Evolutionary conservation across 2,797 vertebrate genomes (phyloP).

Genomic region (Cryptoprocta ferox): DNA sequence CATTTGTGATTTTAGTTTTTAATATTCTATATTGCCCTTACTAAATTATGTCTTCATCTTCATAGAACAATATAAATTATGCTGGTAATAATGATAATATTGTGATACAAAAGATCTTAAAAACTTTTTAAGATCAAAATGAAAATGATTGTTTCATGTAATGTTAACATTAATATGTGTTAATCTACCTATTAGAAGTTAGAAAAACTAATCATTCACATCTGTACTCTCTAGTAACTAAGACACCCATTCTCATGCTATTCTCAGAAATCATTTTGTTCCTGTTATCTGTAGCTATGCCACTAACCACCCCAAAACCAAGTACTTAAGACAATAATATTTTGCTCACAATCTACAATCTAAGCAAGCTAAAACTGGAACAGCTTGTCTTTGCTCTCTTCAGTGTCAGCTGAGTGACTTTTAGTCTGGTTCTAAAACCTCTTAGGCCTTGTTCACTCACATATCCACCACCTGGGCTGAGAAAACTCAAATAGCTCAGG

Average conservation of each 20-base stretch:
- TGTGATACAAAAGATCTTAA: neutral
- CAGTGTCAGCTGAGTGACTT: neutral
- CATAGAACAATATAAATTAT: neutral
- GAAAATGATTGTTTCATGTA: neutral
- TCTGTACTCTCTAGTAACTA: neutral
- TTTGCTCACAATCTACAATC: neutral
- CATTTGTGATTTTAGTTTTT: neutral
- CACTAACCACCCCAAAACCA: neutral
- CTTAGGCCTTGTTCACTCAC: neutral
- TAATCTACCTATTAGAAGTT: neutral
- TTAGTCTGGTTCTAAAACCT: neutral
- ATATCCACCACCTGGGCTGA: neutral
- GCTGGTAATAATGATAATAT: neutral
- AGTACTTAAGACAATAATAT: neutral
- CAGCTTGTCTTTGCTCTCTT: neutral
- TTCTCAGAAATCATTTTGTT: neutral
- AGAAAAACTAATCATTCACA: neutral
- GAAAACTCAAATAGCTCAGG: neutral
- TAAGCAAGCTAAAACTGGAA: neutral
- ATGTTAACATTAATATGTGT: neutral
- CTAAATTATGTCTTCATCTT: neutral
- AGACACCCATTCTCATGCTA: neutral
- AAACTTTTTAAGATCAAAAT: neutral
- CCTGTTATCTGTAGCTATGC: neutral
- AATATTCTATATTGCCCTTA: neutral